phyloP scores from a whole-genome alignment of 2,113 vertebrate species.

The Circaetus gallicus region DNA sequence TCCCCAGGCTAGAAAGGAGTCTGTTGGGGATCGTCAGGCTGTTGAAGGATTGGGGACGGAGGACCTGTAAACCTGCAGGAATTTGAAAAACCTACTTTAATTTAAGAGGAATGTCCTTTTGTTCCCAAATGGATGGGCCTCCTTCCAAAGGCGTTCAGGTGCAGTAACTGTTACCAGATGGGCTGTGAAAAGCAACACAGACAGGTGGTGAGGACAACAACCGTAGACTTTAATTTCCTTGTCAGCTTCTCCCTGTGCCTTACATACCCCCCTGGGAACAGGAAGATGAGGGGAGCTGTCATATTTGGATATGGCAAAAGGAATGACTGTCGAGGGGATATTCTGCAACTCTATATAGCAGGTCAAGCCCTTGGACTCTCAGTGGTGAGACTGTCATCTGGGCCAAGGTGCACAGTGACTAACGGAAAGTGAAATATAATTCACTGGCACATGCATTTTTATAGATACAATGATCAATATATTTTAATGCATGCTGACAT shows the following conservation, averaged over 20 bases:
- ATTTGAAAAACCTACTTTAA: constrained; percentile 22
- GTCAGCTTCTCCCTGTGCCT: neutral
- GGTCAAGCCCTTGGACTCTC: neutral
- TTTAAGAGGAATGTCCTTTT: constrained; percentile 55
- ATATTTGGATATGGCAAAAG: neutral
- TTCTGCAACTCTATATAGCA: neutral
- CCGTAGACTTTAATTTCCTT: neutral
- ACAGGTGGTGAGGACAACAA: constrained; percentile 12
- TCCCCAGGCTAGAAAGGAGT: neutral
- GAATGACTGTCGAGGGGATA: neutral
- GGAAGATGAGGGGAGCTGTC: neutral
- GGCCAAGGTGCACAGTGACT: neutral
- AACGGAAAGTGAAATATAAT: neutral
- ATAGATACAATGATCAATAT: neutral
- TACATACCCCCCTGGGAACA: neutral
- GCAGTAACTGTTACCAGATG: constrained; percentile 44
- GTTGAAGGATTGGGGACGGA: neutral
- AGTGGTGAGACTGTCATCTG: neutral
- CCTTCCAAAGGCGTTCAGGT: constrained; percentile 8
- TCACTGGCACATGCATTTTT: neutral
- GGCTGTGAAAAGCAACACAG: neutral
- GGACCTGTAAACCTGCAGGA: neutral
- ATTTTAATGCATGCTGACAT: neutral
- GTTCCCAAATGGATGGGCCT: constrained; percentile 7
- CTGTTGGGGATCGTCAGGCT: neutral